Conservation (phyloP, 1,140 invertebrate genomes). For the Periplaneta americana region DNA sequence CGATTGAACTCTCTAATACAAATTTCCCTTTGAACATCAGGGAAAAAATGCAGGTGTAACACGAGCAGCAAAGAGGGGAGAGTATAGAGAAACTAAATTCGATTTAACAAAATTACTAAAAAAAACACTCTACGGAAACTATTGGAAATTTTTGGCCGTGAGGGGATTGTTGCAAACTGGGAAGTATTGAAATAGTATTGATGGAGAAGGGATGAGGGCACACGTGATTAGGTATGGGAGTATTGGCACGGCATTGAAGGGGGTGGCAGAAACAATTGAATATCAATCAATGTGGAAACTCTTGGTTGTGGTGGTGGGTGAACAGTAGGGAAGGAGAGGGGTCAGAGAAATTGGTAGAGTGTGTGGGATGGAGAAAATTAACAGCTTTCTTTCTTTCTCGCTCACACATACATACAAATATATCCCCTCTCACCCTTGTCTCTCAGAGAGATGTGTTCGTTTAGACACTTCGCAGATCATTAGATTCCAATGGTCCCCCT, state of each 20-base stretch:
- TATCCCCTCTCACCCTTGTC: background rate
- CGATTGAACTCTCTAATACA: background rate
- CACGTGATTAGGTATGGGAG: background rate
- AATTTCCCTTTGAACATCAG: background rate
- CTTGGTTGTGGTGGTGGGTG: background rate
- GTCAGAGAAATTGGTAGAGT: no score
- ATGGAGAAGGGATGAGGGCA: background rate
- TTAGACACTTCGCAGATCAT: background rate
- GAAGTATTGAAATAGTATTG: background rate
- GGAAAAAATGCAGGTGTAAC: background rate
- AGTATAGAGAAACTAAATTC: background rate
- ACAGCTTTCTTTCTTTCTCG: background rate
- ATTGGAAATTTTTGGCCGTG: background rate
- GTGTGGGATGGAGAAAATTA: no score
- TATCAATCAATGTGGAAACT: background rate
- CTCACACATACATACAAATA: background rate
- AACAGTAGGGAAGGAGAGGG: background rate
- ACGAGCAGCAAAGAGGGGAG: background rate
- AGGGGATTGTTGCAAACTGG: background rate
- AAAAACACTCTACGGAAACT: background rate
- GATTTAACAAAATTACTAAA: background rate
- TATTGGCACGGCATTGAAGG: background rate
- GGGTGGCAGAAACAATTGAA: background rate
- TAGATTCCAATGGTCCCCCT: background rate
- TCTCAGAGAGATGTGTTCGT: background rate